These are phyloP conservation scores for Virgularia gustaviana DNA, from an alignment of 92 coral and sea anemone species.

Conservation along the genomic window DNA sequence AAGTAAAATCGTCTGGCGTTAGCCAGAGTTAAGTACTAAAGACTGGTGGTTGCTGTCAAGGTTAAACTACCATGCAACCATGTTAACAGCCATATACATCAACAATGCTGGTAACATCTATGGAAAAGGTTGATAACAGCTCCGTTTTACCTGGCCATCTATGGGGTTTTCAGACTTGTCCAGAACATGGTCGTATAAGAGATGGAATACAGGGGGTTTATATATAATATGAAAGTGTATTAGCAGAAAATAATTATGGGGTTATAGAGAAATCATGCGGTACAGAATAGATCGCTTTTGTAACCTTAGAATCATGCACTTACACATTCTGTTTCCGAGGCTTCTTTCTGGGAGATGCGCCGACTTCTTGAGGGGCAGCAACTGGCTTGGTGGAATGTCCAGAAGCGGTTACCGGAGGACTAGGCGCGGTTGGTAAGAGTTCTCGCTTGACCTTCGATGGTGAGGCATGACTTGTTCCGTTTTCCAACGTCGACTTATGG, in stretches of 20 bases:
- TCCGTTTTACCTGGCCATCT: background rate
- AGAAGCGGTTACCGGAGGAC: conserved; percentile 52
- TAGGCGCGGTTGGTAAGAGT: conserved; percentile 50
- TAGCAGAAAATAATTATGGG: too few species aligned
- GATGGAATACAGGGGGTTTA: background rate
- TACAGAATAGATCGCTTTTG: background rate
- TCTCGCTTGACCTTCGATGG: conserved; percentile 72
- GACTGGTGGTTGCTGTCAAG: too few species aligned
- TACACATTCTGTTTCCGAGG: conserved; percentile 99
- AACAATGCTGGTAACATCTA: too few species aligned
- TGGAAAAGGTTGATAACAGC: too few species aligned
- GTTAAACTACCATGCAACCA: too few species aligned
- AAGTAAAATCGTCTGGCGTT: too few species aligned
- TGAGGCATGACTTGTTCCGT: conserved; percentile 48
- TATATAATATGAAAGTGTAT: too few species aligned
- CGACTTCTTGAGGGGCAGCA: conserved; percentile 62
- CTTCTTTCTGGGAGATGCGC: conserved; percentile 90
- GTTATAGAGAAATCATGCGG: background rate
- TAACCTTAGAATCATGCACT: conserved; percentile 26
- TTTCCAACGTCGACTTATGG: conserved; percentile 32
- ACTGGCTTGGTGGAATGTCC: conserved; percentile 50
- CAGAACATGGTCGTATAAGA: too few species aligned
- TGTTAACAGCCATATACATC: too few species aligned
- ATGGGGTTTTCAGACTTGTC: background rate
- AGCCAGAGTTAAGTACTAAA: too few species aligned